Evolutionary conservation across 2,888 invertebrate species (phyloP).

Genomic region (Parnassius mnemosyne): DNA sequence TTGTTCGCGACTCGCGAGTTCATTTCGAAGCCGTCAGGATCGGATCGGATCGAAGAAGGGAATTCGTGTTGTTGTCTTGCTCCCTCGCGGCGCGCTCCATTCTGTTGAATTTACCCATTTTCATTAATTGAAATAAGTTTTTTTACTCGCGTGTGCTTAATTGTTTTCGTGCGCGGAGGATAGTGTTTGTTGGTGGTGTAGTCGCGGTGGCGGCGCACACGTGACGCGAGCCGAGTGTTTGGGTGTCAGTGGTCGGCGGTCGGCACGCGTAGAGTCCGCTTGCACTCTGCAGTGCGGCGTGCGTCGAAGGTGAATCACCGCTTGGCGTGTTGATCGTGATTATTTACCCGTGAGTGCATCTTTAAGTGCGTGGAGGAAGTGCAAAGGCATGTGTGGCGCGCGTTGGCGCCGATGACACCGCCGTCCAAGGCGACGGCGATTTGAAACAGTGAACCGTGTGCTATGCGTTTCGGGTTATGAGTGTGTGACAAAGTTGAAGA

Average conservation of each 20-base stretch:
- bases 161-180: constrained; percentile 56
- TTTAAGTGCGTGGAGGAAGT: constrained; percentile 73
- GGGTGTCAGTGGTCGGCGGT: constrained; percentile 67
- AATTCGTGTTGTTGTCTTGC: constrained; percentile 64
- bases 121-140: constrained; percentile 55
- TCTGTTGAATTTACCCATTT: constrained; percentile 48
- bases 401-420: constrained; percentile 73
- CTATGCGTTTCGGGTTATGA: constrained; percentile 76
- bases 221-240: constrained; percentile 72
- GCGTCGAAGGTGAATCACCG: constrained; percentile 75
- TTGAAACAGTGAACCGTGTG: constrained; percentile 69
- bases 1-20: constrained; percentile 84
- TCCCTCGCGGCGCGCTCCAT: constrained; percentile 54
- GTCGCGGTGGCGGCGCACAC: constrained; percentile 61
- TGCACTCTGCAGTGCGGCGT: constrained; percentile 66
- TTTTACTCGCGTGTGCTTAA: constrained; percentile 54
- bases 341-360: constrained; percentile 77
- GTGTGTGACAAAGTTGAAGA: constrained; percentile 78
- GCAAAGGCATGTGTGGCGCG: constrained; percentile 74
- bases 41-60: constrained; percentile 60
- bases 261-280: constrained; percentile 45
- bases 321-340: constrained; percentile 68
- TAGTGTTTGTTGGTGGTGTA: constrained; percentile 52
- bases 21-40: constrained; percentile 74
- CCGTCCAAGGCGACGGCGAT: constrained; percentile 64